Evolutionary conservation across 1,140 invertebrate genomes (phyloP).

Genomic region (Trichonephila inaurata): DNA sequence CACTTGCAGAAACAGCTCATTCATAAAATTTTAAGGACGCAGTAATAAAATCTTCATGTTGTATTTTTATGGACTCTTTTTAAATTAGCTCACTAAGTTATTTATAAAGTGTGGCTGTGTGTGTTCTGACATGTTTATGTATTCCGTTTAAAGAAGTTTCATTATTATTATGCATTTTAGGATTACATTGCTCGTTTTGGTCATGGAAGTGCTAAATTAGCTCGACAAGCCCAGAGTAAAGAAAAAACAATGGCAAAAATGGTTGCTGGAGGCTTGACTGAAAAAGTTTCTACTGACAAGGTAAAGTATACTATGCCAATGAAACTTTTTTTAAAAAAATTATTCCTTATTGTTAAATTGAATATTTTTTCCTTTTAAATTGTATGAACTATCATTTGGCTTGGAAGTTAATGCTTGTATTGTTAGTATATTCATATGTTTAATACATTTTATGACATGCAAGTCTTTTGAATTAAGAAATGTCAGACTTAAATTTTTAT

Average conservation of each 20-base stretch:
- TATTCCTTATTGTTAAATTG: too few species aligned
- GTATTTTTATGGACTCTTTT: too few species aligned
- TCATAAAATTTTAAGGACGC: too few species aligned
- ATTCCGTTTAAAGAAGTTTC: neutral
- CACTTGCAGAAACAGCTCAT: too few species aligned
- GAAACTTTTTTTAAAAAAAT: too few species aligned
- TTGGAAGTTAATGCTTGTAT: neutral
- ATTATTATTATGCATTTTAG: slow-evolving; percentile 81
- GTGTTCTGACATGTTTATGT: too few species aligned
- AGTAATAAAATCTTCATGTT: too few species aligned
- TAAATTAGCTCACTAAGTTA: neutral
- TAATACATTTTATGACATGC: too few species aligned
- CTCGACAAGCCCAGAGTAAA: slow-evolving; percentile 98
- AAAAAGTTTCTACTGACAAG: slow-evolving; percentile 95
- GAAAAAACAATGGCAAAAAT: slow-evolving; percentile 99
- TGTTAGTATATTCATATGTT: neutral
- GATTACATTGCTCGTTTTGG: slow-evolving; percentile 99
- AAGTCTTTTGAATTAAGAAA: too few species aligned
- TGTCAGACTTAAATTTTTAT: too few species aligned
- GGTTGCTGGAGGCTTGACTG: slow-evolving; percentile 97
- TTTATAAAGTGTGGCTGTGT: too few species aligned
- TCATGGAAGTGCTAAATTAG: slow-evolving; percentile 98
- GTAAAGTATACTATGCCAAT: slow-evolving; percentile 77
- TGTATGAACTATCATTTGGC: neutral
- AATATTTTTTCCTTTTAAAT: neutral